Base-by-base conservation (phyloP, 1,140 invertebrate genomes). In the Bombus soroeensis region DNA sequence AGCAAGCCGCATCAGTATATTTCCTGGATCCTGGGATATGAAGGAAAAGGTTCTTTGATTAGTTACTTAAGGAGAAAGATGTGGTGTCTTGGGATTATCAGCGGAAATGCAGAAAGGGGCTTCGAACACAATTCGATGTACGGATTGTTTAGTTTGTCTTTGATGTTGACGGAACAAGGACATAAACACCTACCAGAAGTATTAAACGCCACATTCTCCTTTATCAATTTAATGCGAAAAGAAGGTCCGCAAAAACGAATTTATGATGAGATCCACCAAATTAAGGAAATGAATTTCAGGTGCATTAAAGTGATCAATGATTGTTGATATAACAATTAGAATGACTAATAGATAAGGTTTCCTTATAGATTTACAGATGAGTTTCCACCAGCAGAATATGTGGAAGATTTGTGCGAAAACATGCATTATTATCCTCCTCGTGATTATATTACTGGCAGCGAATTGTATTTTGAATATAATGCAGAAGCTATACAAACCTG, bases 21-120 rank as follows among this genome's bases (percentile, higher is more conserved):
- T 0, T 97, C 97, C 1, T 98, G 97, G 94, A 94, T 99, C 10
- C 94, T 99, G 10, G 98, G 98, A 1, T 97, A 99, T 93, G 98
- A 99, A 95, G 98, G 98, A 3, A 96, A 97, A 89, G 98, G 98
- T 39, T 98, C 98, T 89, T 94, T 99, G 22, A 96, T 98, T 2
- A 97, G 97, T 62, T 98, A 98, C 92, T 95, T 99, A 53, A 97
- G 97, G 83, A 96, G 97, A 75, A 97, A 97, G 95, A 97, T 98
- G 47, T 99, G 98, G 98, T 98, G 97, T 4, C 94, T 98, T 5
- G 97, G 96, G n/a, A 96, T 99, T 22, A 96, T 96, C 81, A 96
- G 97, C 12, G 98, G 98, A 10, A 97, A 97, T 90, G 96, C 96
- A 18, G 97, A 97, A 83, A 96, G 96, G 87, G 98, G 97, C 1